These are phyloP conservation scores for Varecia variegata DNA, from an alignment of 2,797 vertebrate genomes.

Conservation along the genomic window DNA sequence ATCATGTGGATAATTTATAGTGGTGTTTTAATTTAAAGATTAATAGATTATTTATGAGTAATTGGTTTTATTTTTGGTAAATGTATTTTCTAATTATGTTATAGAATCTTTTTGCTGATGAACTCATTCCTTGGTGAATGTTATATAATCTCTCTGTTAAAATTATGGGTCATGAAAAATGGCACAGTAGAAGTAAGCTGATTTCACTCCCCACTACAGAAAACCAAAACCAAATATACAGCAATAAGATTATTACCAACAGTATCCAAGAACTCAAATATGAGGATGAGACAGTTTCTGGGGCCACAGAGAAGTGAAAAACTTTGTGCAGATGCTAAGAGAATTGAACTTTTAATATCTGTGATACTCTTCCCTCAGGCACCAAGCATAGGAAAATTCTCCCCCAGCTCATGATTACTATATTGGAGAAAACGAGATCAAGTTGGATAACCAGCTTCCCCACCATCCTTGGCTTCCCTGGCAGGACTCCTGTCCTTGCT, in stretches of 20 bases:
- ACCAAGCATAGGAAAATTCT: not conserved
- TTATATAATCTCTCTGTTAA: not conserved
- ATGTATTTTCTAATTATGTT: not conserved
- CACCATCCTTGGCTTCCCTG: not conserved
- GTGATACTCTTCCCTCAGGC: not conserved
- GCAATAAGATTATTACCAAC: not conserved
- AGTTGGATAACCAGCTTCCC: not conserved
- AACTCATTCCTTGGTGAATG: conserved; percentile 17
- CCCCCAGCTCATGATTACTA: not conserved
- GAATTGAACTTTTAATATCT: not conserved
- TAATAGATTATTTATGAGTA: not conserved
- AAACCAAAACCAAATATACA: not conserved
- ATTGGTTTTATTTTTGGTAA: conserved; percentile 28
- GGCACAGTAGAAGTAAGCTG: not conserved
- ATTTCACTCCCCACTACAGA: not conserved
- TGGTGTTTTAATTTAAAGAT: not conserved
- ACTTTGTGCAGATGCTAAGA: not conserved
- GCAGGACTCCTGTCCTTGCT: not conserved
- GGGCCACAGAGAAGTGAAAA: not conserved
- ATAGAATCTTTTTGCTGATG: not conserved
- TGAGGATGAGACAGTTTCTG: not conserved
- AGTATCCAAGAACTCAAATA: not conserved
- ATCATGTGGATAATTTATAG: not conserved
- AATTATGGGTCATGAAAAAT: not conserved
- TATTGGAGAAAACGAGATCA: not conserved